phyloP scores from a whole-genome alignment of 2,888 invertebrate species.

The Stenurella melanura region DNA sequence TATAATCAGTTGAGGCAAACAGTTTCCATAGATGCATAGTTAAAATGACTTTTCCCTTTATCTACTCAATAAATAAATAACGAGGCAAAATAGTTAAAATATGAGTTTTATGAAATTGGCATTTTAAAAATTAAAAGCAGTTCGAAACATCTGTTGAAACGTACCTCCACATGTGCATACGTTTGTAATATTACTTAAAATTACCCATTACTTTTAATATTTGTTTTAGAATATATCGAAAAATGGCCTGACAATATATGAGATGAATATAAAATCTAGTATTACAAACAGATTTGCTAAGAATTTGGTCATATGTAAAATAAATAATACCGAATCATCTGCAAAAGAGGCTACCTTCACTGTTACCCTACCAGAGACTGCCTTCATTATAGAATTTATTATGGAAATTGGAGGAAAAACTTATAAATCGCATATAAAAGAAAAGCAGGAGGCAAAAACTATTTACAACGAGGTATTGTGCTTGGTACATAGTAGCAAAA shows the following conservation, averaged over 20 bases:
- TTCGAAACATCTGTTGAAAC: too few relatives aligned
- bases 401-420: constrained; percentile 77
- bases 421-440: constrained; percentile 77
- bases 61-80: too few relatives aligned
- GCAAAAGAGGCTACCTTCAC: constrained; percentile 78
- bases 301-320: constrained; percentile 77
- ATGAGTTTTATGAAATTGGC: too few relatives aligned
- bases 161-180: too few relatives aligned
- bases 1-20: too few relatives aligned
- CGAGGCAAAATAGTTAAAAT: too few relatives aligned
- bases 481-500: not conserved
- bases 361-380: constrained; percentile 79
- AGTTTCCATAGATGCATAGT: too few relatives aligned
- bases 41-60: too few relatives aligned
- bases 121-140: too few relatives aligned
- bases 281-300: constrained; percentile 78
- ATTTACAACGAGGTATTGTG: constrained; percentile 73
- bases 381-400: constrained; percentile 68
- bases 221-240: not conserved
- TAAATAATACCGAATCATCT: constrained; percentile 76
- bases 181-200: too few relatives aligned
- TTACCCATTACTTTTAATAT: not conserved
- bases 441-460: constrained; percentile 77
- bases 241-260: constrained; percentile 53
- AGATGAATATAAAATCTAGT: constrained; percentile 65